phyloP scores from a whole-genome alignment of 2,797 vertebrate species.

The Semotilus atromaculatus region DNA sequence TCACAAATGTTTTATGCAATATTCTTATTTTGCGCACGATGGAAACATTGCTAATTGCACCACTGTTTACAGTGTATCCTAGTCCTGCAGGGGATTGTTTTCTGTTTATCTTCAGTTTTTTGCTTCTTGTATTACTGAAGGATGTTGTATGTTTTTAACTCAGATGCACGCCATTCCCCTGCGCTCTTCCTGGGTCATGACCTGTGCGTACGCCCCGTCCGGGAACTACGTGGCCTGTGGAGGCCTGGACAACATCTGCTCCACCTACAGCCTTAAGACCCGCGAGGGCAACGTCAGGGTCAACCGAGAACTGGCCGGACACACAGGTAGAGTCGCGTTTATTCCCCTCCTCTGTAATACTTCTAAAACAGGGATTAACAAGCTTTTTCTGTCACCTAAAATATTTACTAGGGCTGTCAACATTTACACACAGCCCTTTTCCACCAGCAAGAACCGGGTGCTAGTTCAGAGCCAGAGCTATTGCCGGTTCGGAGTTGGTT shows the following conservation, averaged over 20 bases:
- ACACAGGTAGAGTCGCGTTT: slow-evolving; percentile 77
- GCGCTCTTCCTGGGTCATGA: slow-evolving; percentile 91
- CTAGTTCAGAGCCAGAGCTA: too few species aligned
- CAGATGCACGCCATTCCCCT: slow-evolving; percentile 89
- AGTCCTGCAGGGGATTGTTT: not conserved
- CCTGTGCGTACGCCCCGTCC: slow-evolving; percentile 86
- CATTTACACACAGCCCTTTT: too few species aligned
- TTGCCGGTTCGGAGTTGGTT: too few species aligned
- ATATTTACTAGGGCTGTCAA: too few species aligned
- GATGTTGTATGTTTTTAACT: not conserved
- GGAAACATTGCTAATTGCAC: not conserved
- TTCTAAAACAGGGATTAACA: too few species aligned
- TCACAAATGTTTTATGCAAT: too few species aligned
- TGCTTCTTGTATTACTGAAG: not conserved
- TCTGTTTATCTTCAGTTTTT: not conserved
- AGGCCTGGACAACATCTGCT: slow-evolving; percentile 90
- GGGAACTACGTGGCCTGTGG: slow-evolving; percentile 89
- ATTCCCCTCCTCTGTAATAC: not conserved
- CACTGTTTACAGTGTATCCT: not conserved
- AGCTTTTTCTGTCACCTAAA: too few species aligned
- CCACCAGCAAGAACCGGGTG: too few species aligned
- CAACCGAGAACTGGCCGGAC: slow-evolving; percentile 85
- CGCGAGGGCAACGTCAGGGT: slow-evolving; percentile 87
- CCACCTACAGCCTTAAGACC: slow-evolving; percentile 88
- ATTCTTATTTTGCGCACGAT: too few species aligned